Conservation (phyloP, 2,888 invertebrate genomes). For the Aphidoletes aphidimyza region DNA sequence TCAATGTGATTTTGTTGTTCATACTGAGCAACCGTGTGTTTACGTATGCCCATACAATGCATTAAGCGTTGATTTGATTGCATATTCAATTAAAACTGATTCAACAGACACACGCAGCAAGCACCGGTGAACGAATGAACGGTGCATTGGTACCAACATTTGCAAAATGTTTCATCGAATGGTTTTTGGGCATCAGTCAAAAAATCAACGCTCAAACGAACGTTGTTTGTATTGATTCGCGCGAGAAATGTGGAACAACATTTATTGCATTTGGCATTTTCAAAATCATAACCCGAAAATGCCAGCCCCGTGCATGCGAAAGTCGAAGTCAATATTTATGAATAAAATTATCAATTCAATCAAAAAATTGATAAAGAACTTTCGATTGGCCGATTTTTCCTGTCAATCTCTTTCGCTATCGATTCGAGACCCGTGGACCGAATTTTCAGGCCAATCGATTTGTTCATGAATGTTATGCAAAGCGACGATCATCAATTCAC, state of each 20-base stretch:
- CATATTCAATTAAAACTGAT: conserved; percentile 46
- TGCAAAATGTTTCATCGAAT: too few relatives aligned
- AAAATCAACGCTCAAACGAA: too few relatives aligned
- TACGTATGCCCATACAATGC: conserved; percentile 35
- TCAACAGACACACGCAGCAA: not conserved
- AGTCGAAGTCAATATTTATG: conserved; percentile 39
- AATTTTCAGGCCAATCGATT: too few relatives aligned
- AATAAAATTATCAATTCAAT: conserved; percentile 22
- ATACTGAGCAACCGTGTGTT: too few relatives aligned
- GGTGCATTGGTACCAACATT: too few relatives aligned
- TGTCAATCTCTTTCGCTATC: not conserved
- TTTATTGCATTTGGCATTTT: conserved; percentile 43
- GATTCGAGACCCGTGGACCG: not conserved
- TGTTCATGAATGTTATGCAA: too few relatives aligned
- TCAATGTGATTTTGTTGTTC: conserved; percentile 44
- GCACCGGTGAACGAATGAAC: too few relatives aligned
- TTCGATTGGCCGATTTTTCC: not conserved
- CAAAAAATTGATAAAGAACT: not conserved
- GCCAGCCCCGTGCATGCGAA: not conserved
- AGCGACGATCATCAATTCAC: not conserved
- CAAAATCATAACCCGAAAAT: conserved; percentile 8
- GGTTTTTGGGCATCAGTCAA: too few relatives aligned
- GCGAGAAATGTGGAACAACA: too few relatives aligned
- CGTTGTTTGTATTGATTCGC: too few relatives aligned
- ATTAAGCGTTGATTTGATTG: conserved; percentile 48